Evolutionary conservation across 2,888 invertebrate species (phyloP), one percentile per base, ranked within the genome.

Genomic region (Drosophila multiciliata): DNA sequence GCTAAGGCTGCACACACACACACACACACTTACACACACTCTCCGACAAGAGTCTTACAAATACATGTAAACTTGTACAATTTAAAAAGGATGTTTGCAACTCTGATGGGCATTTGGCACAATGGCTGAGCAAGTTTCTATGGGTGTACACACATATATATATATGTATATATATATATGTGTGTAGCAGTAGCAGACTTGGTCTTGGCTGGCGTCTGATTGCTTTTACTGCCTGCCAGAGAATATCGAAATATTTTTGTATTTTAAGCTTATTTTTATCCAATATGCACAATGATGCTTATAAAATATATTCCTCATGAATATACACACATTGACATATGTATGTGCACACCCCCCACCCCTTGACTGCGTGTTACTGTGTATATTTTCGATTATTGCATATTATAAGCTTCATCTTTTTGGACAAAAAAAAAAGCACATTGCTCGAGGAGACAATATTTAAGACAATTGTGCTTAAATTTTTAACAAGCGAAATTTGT

Each of bases 271-370:
- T 85, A 87, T 80, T 87, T 87, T 86, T 88, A 90, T 90, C 83
- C 90, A 90, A 87, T 90, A 87, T 87, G 79, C 90, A 87, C 75
- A 89, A 88, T 87, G 86, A 86, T 83, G 86, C 88, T 90, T 87
- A 88, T 88, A 77, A 82, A 79, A 86, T 90, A 86, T 79, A 90
- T 88, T 83, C 80, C 89, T 78, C 80, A 82, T 83, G 85, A 85
- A 85, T 82, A 80, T 80, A 82, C 83, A 77, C 61, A 77, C 61
- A 81, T 63, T 60, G 52, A 67, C 65, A 68, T 73, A 71, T 76
- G 76, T 73, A 80, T 40, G 38, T 38, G 38, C 26, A 1, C 15
- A 33, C 1, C 0, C 2, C 20, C 1, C 12, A 1, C 1, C 6
- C 15, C 6, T 29, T 17, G 11, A 45, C 15, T 62, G 23, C 49